Percentiles rank a stretch among this genome's conserved stretches.
Evolutionary conservation across 2,113 vertebrate genomes (phyloP).

Genomic region (Erpornis zantholeuca): DNA sequence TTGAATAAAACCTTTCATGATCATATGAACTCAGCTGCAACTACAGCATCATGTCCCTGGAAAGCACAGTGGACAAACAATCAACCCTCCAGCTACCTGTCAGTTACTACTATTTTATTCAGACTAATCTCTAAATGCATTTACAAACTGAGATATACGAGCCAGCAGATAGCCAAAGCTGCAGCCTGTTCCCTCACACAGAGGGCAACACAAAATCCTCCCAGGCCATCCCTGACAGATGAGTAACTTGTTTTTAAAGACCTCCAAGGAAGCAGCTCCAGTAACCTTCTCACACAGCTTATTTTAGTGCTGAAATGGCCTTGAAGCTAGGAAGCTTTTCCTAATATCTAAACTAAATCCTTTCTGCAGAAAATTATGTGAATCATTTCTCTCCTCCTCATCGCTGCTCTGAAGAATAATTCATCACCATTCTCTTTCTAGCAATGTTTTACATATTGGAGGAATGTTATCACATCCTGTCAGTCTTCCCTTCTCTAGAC

Average conservation of each 20-base stretch:
- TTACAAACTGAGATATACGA: background rate
- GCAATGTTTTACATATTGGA: slow-evolving; percentile 36
- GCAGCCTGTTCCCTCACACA: background rate
- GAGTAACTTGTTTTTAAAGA: slow-evolving; percentile 10
- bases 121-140: background rate
- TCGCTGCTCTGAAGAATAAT: slow-evolving; percentile 15
- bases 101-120: background rate
- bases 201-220: background rate
- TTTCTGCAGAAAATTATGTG: background rate
- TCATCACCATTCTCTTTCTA: slow-evolving; percentile 57
- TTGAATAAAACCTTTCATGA: background rate
- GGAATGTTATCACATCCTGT: slow-evolving; percentile 47
- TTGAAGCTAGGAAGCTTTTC: slow-evolving; percentile 9
- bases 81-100: background rate
- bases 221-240: background rate
- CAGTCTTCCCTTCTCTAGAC: slow-evolving; percentile 58
- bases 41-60: background rate
- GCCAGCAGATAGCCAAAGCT: background rate
- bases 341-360: background rate
- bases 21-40: background rate
- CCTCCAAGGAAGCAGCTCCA: slow-evolving; percentile 18
- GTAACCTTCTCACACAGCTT: background rate
- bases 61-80: background rate
- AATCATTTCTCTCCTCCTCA: background rate
- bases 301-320: background rate